Conservation (phyloP, 2,888 invertebrate genomes). For the Malthinus seriepunctatus region DNA sequence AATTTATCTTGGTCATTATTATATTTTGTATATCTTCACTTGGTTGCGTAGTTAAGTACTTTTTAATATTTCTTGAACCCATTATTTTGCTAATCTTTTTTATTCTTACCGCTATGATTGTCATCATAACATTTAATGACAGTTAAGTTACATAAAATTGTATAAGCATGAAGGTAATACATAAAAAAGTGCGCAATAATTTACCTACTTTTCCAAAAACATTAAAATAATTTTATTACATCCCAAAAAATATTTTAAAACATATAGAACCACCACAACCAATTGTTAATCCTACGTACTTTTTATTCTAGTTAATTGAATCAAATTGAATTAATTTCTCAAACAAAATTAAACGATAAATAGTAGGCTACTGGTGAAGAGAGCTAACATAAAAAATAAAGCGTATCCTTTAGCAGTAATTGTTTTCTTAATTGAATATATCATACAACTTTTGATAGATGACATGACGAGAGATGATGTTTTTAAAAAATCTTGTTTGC, state of each 20-base stretch:
- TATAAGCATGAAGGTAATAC: constrained; percentile 6
- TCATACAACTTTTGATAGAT: constrained; percentile 19
- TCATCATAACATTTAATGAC: constrained; percentile 8
- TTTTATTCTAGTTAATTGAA: constrained; percentile 16
- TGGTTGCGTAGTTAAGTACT: constrained; percentile 5
- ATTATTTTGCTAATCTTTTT: constrained; percentile 7
- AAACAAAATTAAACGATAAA: constrained; percentile 24
- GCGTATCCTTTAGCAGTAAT: constrained; percentile 26
- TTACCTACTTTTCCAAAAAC: too few relatives aligned
- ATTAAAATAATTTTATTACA: too few relatives aligned
- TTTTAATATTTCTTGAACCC: constrained; percentile 2
- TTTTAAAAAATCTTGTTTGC: neutral
- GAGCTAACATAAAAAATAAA: constrained; percentile 13
- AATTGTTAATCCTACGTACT: too few relatives aligned
- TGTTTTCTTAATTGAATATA: constrained; percentile 28
- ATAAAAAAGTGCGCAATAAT: neutral
- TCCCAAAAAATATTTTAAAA: too few relatives aligned
- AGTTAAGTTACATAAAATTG: constrained; percentile 5
- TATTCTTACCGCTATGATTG: constrained; percentile 6
- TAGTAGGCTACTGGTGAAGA: constrained; percentile 11
- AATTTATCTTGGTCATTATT: neutral
- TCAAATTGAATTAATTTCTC: constrained; percentile 23
- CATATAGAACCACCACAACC: too few relatives aligned
- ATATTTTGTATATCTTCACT: constrained; percentile 4
- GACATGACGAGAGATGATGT: neutral